Evolutionary conservation across 2,113 vertebrate genomes (phyloP), one percentile per base, ranked within the genome.

Genomic region (Engraulis encrasicolus): DNA sequence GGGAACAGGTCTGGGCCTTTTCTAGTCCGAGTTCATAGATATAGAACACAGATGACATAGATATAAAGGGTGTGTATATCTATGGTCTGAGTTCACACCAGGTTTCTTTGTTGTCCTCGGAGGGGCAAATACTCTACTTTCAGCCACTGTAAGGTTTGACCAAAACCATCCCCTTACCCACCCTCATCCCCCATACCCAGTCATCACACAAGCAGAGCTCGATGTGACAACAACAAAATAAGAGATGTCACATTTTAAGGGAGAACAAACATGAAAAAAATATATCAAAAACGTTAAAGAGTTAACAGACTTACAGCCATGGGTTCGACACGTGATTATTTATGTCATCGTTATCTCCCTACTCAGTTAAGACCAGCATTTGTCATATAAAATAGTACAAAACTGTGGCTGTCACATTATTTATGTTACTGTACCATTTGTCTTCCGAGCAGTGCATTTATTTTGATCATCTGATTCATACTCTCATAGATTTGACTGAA

Each of bases 51-150:
- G n/a, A n/a, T n/a, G n/a, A n/a, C n/a, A n/a, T n/a, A n/a, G n/a
- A n/a, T n/a, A n/a, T n/a, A n/a, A n/a, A n/a, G n/a, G n/a, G n/a
- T n/a, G n/a, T n/a, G n/a, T n/a, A n/a, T n/a, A n/a, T n/a, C n/a
- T n/a, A n/a, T n/a, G n/a, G n/a, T n/a, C 52, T 12, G 12, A 54
- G 52, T 54, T 54, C 3, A 54, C 52, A 18, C 5, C 19, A 5
- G 54, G 23, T n/a, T 58, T n/a, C 54, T 58, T n/a, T n/a, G 54
- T 5, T 23, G 54, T 23, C 54, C 23, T 6, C 3, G 83, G 19
- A 58, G 48, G 6, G n/a, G 86, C 84, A 86, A 48, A 89, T 84
- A 81, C 49, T 49, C 36, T 58, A n/a, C n/a, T n/a, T n/a, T n/a
- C n/a, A n/a, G n/a, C n/a, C n/a, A n/a, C n/a, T n/a, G n/a, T 82